These are phyloP conservation scores for Zaprionus camerounensis DNA, from an alignment of 1,140 invertebrate genomes.

Conservation along the genomic window DNA sequence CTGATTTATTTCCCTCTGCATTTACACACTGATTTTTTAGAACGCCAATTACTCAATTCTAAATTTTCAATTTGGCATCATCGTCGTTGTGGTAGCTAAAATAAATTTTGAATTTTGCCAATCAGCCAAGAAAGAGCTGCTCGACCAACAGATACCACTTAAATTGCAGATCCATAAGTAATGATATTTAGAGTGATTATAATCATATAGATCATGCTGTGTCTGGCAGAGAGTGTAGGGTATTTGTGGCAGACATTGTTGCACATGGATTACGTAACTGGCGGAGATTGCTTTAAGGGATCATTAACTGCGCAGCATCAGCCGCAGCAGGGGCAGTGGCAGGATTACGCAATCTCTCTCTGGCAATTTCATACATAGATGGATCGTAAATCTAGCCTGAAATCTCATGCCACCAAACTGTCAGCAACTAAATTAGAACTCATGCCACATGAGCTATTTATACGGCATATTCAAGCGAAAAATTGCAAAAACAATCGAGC, in stretches of 20 bases:
- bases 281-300: conserved; percentile 10
- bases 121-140: neutral
- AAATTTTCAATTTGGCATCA: conserved; percentile 29
- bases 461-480: conserved; percentile 51
- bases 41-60: conserved; percentile 37
- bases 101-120: conserved; percentile 25
- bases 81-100: neutral
- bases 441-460: conserved; percentile 70
- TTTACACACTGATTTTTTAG: conserved; percentile 10
- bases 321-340: neutral
- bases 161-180: neutral
- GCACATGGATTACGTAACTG: neutral
- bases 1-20: conserved; percentile 28
- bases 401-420: conserved; percentile 68
- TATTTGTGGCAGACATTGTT: neutral
- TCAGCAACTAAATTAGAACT: conserved; percentile 77
- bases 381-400: conserved; percentile 69
- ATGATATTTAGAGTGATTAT: neutral
- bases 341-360: conserved; percentile 49
- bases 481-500: conserved; percentile 71
- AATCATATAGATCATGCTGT: neutral
- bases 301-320: conserved; percentile 27
- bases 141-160: conserved; percentile 7
- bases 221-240: neutral
- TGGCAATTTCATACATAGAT: conserved; percentile 58